Evolutionary conservation across 2,113 vertebrate species (phyloP).

Genomic region (Psittacula cyanocephala): DNA sequence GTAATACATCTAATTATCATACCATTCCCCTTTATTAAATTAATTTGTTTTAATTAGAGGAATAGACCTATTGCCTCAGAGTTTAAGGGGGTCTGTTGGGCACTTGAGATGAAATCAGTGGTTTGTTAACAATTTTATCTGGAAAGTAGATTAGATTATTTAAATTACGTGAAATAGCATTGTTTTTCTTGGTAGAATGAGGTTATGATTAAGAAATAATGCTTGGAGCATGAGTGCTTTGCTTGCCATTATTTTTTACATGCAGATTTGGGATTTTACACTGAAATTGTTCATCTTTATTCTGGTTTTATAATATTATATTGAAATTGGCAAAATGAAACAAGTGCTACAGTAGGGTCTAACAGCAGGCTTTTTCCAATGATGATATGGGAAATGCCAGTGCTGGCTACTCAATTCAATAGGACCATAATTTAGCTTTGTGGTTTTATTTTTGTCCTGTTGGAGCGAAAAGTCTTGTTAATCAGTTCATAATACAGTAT

Average conservation of each 20-base stretch:
- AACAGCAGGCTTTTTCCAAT: neutral
- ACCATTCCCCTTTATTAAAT: neutral
- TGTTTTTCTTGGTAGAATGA: neutral
- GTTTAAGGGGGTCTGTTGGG: neutral
- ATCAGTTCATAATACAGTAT: slow-evolving; percentile 19
- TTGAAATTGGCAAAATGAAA: slow-evolving; percentile 21
- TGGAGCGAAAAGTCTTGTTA: neutral
- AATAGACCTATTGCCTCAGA: neutral
- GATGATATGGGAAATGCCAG: neutral
- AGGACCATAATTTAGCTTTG: neutral
- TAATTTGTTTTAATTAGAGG: slow-evolving; percentile 9
- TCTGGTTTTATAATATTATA: slow-evolving; percentile 22
- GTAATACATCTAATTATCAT: neutral
- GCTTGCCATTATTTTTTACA: slow-evolving; percentile 45
- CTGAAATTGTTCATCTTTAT: slow-evolving; percentile 16
- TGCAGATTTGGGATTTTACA: slow-evolving; percentile 37
- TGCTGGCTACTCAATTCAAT: neutral
- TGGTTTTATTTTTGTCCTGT: neutral
- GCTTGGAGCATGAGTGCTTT: neutral
- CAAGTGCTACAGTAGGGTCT: slow-evolving; percentile 12
- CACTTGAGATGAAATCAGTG: slow-evolving; percentile 25
- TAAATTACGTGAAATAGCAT: slow-evolving; percentile 28
- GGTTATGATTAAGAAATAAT: slow-evolving; percentile 25
- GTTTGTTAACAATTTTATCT: slow-evolving; percentile 37
- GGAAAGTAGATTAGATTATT: slow-evolving; percentile 17